phyloP scores from a whole-genome alignment of 2,113 vertebrate species.

The Addax nasomaculatus region DNA sequence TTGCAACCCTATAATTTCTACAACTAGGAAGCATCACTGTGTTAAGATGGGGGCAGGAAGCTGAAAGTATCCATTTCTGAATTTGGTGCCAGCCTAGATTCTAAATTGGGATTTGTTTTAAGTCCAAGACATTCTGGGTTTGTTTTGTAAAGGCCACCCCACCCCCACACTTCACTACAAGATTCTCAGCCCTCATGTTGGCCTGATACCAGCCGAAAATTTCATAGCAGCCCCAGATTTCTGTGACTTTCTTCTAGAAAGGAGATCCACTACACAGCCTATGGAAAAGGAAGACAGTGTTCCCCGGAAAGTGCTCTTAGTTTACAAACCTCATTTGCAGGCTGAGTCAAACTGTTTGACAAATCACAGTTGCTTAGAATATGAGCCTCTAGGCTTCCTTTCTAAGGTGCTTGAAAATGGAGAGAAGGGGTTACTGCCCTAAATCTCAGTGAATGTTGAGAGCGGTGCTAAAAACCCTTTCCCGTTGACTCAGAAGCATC shows the following conservation, averaged over 20 bases:
- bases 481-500: not conserved
- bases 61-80: not conserved
- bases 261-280: not conserved
- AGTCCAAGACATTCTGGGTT: conserved; percentile 37
- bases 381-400: not conserved
- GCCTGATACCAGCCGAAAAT: conserved; percentile 2
- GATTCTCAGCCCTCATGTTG: not conserved
- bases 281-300: not conserved
- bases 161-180: not conserved
- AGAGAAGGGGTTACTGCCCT: not conserved
- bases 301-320: not conserved
- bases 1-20: not conserved
- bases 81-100: not conserved
- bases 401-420: not conserved
- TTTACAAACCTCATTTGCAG: not conserved
- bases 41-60: not conserved
- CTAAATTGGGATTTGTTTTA: not conserved
- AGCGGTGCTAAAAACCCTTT: not conserved
- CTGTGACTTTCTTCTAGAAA: not conserved
- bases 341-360: not conserved
- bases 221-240: conserved; percentile 1
- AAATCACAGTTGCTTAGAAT: not conserved
- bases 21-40: not conserved
- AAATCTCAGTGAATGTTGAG: not conserved
- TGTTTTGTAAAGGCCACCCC: conserved; percentile 27